These are phyloP conservation scores for Kuschelorhynchus macadamiae DNA, from an alignment of 2,888 invertebrate species.

Conservation along the genomic window DNA sequence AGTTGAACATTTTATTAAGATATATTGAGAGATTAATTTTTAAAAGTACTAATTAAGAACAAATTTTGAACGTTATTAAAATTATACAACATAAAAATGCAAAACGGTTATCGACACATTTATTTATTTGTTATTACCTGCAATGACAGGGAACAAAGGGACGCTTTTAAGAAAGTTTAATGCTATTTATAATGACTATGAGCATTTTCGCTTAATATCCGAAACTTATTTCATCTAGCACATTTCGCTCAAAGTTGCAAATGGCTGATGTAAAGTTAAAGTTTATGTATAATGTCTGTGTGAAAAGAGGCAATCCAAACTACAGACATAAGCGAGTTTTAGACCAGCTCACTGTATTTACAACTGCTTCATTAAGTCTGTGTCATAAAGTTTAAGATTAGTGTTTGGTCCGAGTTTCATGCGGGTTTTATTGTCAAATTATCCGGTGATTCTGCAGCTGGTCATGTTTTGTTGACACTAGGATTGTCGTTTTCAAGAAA, in stretches of 20 bases:
- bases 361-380: constrained; percentile 49
- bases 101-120: no score
- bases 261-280: constrained; percentile 40
- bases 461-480: constrained; percentile 31
- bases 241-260: constrained; percentile 35
- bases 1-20: no score
- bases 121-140: no score
- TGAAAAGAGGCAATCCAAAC: constrained; percentile 46
- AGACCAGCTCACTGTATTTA: constrained; percentile 39
- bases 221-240: constrained; percentile 33
- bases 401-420: constrained; percentile 44
- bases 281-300: constrained; percentile 48
- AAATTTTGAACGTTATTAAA: no score
- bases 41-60: no score
- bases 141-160: no score
- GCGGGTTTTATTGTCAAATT: constrained; percentile 43
- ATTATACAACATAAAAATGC: no score
- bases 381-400: constrained; percentile 50
- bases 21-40: no score
- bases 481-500: no score
- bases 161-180: no score
- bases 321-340: constrained; percentile 45
- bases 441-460: constrained; percentile 31
- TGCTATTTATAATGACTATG: background rate
- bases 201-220: constrained; percentile 35